phyloP scores from a whole-genome alignment of 2,797 vertebrate genomes.

The Novumbra hubbsi region DNA sequence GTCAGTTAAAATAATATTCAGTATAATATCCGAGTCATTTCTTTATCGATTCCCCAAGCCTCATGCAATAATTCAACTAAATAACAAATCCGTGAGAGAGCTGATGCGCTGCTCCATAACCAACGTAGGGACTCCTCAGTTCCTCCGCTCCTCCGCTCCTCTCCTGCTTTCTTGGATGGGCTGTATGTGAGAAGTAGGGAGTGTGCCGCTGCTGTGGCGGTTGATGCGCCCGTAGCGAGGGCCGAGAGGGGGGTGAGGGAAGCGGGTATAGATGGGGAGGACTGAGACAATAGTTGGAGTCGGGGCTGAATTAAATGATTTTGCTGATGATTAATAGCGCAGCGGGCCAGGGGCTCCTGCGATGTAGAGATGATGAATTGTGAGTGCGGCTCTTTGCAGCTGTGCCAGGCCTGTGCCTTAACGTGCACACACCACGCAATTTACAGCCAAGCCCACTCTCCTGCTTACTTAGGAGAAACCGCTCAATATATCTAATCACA shows the following conservation, averaged over 20 bases:
- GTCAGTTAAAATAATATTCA: neutral
- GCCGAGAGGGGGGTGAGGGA: slow-evolving; percentile 34
- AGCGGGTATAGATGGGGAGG: neutral
- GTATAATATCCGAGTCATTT: neutral
- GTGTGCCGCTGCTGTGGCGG: slow-evolving; percentile 56
- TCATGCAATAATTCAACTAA: neutral
- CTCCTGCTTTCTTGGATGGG: slow-evolving; percentile 34
- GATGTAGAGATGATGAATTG: slow-evolving; percentile 78
- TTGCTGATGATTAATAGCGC: slow-evolving; percentile 78
- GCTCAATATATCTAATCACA: slow-evolving; percentile 73
- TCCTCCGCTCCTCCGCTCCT: slow-evolving; percentile 41
- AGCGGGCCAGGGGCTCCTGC: slow-evolving; percentile 71
- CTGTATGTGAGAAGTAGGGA: slow-evolving; percentile 48
- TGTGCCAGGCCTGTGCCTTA: slow-evolving; percentile 73
- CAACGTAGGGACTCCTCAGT: slow-evolving; percentile 30
- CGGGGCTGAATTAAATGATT: slow-evolving; percentile 76
- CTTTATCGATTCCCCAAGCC: neutral
- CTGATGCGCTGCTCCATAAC: slow-evolving; percentile 18
- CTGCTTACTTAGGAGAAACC: slow-evolving; percentile 47
- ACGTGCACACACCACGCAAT: slow-evolving; percentile 68
- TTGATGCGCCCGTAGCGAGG: slow-evolving; percentile 61
- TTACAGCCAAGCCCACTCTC: slow-evolving; percentile 66
- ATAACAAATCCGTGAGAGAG: neutral
- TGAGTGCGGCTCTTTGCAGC: slow-evolving; percentile 70
- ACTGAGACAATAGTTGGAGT: slow-evolving; percentile 73